A percentile compares a stretch with the other conserved stretches of the same genome.
Evolutionary conservation across 2,888 invertebrate species (phyloP).

Genomic region (Pycnomerus fuliginosus): DNA sequence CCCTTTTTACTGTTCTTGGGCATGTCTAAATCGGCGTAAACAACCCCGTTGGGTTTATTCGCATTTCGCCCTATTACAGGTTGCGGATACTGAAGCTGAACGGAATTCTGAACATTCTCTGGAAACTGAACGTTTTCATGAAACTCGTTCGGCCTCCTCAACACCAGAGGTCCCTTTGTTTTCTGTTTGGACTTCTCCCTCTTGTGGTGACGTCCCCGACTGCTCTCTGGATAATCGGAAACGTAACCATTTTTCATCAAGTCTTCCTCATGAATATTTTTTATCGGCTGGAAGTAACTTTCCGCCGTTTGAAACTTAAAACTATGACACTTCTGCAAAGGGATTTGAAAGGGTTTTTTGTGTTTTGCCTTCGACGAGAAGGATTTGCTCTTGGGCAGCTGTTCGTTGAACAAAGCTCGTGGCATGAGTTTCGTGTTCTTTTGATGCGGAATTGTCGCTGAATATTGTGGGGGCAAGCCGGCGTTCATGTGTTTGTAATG

Average conservation of each 20-base stretch:
- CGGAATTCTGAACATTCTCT: constrained; percentile 47
- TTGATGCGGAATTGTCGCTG: constrained; percentile 60
- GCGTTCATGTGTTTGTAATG: constrained; percentile 64
- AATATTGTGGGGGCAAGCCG: constrained; percentile 51
- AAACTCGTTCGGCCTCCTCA: constrained; percentile 46
- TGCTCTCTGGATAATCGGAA: constrained; percentile 44
- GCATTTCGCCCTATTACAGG: constrained; percentile 41
- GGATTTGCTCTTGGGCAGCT: constrained; percentile 50
- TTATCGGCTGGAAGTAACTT: constrained; percentile 66
- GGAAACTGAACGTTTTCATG: constrained; percentile 46
- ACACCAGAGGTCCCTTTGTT: constrained; percentile 48
- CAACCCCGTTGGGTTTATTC: constrained; percentile 49
- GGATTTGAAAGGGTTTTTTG: constrained; percentile 65
- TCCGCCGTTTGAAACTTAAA: constrained; percentile 56
- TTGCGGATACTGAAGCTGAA: constrained; percentile 52
- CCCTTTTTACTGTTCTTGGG: constrained; percentile 41
- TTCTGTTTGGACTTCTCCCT: constrained; percentile 45
- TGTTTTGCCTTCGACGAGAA: constrained; percentile 54
- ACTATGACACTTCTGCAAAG: constrained; percentile 65
- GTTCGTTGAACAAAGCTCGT: constrained; percentile 49
- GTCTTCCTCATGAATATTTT: constrained; percentile 59
- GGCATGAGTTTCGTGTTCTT: constrained; percentile 54
- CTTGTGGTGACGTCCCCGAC: constrained; percentile 33
- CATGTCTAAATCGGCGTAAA: constrained; percentile 55
- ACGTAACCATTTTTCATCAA: constrained; percentile 51